A percentile compares a stretch with the other conserved stretches of the same genome.
Conservation (phyloP, 2,113 vertebrate species). For the Dicrurus megarhynchus region DNA sequence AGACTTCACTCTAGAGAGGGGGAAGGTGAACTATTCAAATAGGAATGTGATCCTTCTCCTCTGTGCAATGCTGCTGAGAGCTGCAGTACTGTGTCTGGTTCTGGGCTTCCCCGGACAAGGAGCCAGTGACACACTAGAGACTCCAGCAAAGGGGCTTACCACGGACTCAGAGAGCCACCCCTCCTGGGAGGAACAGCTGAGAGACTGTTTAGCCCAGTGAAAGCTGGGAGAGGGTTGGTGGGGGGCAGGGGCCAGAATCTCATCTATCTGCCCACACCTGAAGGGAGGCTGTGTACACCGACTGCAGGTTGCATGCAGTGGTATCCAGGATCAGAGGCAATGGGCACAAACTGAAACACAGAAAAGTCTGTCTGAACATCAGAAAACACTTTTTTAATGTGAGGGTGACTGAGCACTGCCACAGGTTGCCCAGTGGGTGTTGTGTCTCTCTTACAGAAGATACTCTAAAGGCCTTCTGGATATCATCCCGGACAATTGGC, state of each 20-base stretch:
- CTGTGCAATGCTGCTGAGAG: not conserved
- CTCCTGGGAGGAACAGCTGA: not conserved
- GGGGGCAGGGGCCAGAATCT: not conserved
- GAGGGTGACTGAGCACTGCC: not conserved
- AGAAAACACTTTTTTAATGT: not conserved
- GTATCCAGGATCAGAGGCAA: not conserved
- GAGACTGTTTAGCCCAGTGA: not conserved
- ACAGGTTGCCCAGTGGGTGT: not conserved
- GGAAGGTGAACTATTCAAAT: not conserved
- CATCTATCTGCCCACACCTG: not conserved
- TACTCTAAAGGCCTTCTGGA: not conserved
- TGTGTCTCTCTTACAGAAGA: not conserved
- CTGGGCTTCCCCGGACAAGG: not conserved
- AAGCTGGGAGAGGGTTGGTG: not conserved
- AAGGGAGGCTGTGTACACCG: not conserved
- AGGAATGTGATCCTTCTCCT: not conserved
- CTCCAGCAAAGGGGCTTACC: not conserved
- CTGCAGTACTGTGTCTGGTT: not conserved
- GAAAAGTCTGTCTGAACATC: not conserved
- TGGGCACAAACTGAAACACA: accelerated
- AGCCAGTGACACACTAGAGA: not conserved
- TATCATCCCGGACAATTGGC: not conserved
- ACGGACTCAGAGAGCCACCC: not conserved
- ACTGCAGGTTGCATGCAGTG: not conserved
- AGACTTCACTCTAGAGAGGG: not conserved